Base-by-base conservation (phyloP, 1,140 invertebrate genomes). In the Centruroides sculpturatus region DNA sequence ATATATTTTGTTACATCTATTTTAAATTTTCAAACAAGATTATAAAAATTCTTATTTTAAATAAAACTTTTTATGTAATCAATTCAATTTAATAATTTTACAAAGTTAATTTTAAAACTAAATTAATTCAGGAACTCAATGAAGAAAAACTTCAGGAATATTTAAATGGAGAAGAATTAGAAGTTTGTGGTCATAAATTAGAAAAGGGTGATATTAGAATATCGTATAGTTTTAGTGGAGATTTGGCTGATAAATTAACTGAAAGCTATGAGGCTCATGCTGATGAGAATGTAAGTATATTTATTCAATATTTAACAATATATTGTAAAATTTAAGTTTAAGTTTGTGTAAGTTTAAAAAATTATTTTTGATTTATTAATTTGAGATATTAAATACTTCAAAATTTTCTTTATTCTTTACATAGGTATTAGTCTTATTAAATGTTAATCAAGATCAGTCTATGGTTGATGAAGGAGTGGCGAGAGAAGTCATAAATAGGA, bases 401-500 rank as follows among this genome's bases (percentile, higher is more conserved):
- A 51, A 53, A 36, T 1, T 36, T 36, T 53, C 0, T 53, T 23
- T 53, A 34, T 7, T 8, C 48, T 54, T 23, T 23, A 23, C 23
- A 54, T n/a, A 71, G 61, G 68, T 72, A 54, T 59, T 79, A 6
- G 72, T 79, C n/a, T 60, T 79, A 35, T 59, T 83, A 41, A 77
- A 83, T 68, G 73, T 77, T 10, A 73, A 71, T 34, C 79, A 89
- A 3, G 91, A 95, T 74, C 83, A 90, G 68, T 82, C 83, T 3
- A 87, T 98, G 85, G 75, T 89, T 60, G 85, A 95, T 71, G 94
- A 98, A 80, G 92, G 92, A 36, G 77, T 86, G 60, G 88, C 91
- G 0, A 79, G 96, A 61, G 96, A 99, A 77, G 84, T 99, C 8
- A 92, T 97, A 36, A 99, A 98, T 72, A 82, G 95, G 52, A 81